Base-by-base conservation (phyloP, 2,113 vertebrate genomes). In the Symphodus melops region DNA sequence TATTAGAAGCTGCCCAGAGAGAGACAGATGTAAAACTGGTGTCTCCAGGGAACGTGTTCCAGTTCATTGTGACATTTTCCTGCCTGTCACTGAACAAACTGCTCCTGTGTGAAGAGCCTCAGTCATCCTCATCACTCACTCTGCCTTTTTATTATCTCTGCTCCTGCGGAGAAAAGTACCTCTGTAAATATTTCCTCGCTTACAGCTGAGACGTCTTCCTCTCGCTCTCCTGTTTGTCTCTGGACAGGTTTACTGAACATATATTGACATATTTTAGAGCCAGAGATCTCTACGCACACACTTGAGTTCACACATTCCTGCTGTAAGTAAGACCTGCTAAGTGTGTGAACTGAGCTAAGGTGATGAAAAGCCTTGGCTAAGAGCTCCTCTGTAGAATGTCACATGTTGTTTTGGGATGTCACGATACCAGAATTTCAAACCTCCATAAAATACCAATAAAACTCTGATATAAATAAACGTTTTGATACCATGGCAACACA, bases 61-160 rank as follows among this genome's bases (percentile, higher is more conserved):
- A 84, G 61, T 85, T 88, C 72, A 85, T 60, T 17, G 75, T 78
- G 74, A 80, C 74, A 85, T 86, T 81, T 83, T 36, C 63, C 60
- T 28, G 67, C 1, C 2, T 61, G 57, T 58, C 60, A 61, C 6
- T 53, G 72, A 83, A 56, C 77, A 83, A 79, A 77, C 75, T 58
- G 79, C 75, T 70, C 57, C 81, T 52, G 21, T 68, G 57, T 48
- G 63, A 75, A 42, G 42, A 44, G 61, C 57, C 39, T 72, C 56
- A 21, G n/a, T 28, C 3, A 1, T 62, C 48, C 65, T 44, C 64
- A 58, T 81, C 71, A 25, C 51, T 79, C 59, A n/a, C 39, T 52
- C 46, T 9, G 52, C 19, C 72, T 28, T 51, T 76, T 55, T 42
- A 73, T 68, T 13, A 39, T 57, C 54, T 58, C 64, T 42, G 56